phyloP scores from a whole-genome alignment of 2,888 invertebrate genomes.

The Chalcosyrphus nemorum region DNA sequence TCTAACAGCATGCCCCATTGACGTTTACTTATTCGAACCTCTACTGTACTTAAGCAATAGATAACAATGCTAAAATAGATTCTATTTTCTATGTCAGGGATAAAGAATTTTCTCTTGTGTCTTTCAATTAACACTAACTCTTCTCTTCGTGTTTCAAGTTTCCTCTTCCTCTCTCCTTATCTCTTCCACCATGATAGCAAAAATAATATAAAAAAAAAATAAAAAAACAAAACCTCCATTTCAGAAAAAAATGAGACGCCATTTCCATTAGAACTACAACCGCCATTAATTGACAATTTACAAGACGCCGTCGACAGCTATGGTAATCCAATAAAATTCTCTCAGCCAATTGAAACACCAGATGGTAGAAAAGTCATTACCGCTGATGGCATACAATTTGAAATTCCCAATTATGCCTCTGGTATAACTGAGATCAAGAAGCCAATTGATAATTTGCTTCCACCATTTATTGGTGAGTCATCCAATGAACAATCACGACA shows the following conservation, averaged over 20 bases:
- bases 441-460: conserved; percentile 80
- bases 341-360: conserved; percentile 80
- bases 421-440: conserved; percentile 81
- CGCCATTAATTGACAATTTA: conserved; percentile 76
- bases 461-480: conserved; percentile 82
- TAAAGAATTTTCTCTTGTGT: too few relatives aligned
- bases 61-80: too few relatives aligned
- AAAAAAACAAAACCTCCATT: conserved; percentile 65
- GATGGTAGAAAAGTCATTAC: conserved; percentile 80
- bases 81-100: too few relatives aligned
- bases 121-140: background rate
- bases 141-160: background rate
- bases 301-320: conserved; percentile 79
- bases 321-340: conserved; percentile 79
- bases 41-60: too few relatives aligned
- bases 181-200: background rate
- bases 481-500: conserved; percentile 51
- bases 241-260: conserved; percentile 81
- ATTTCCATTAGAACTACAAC: conserved; percentile 80
- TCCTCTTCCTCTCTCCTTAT: background rate
- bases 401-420: conserved; percentile 82
- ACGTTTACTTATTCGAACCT: too few relatives aligned
- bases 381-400: conserved; percentile 80
- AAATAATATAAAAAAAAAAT: background rate
- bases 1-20: too few relatives aligned